Evolutionary conservation across 2,888 invertebrate species (phyloP), one percentile per base, ranked within the genome.

Genomic region (Polydrusus pterygomalis): DNA sequence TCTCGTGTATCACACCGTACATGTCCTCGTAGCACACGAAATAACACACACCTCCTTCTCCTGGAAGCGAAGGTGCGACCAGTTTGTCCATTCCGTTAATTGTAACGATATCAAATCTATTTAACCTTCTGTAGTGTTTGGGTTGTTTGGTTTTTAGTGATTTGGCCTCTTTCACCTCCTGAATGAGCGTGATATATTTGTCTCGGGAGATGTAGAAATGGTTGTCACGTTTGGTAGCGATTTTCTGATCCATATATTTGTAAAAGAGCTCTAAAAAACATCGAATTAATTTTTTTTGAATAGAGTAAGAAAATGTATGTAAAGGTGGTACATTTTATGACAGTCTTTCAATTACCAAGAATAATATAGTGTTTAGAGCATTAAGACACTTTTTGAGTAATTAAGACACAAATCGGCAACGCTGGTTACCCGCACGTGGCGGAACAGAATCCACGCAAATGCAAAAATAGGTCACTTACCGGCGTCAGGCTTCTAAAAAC

Each of bases 21-120:
- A 70, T 11, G 0, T 70, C 63, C 47, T 70, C 70, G 11, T 60
- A 25, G 15, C 25, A 40, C 0, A 63, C 70, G 40, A 17, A 70
- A 49, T 25, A 70, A 2, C 17, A 13, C 0, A 63, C 13, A 18
- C 30, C 18, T 20, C 11, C 25, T 17, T 8, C 11, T 0, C 20
- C 60, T 2, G 3, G 9, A n/a, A 60, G 2, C 2, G 15, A 56
- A 7, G 20, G 43, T 6, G 38, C 15, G 11, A 70, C 51, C 0
- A 70, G 40, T 13, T 51, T 70, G 18, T 70, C 63, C 30, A 34
- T 51, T 2, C 47, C 47, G 2, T 47, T 62, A 2, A 63, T n/a
- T 6, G 18, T 17, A 5, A 51, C 25, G 15, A 70, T 40, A 63
- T 70, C 63, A 18, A 30, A 70, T 25, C 51, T 25, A 60, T 76